Evolutionary conservation across 2,888 invertebrate genomes (phyloP).

Genomic region (Helleia helle): DNA sequence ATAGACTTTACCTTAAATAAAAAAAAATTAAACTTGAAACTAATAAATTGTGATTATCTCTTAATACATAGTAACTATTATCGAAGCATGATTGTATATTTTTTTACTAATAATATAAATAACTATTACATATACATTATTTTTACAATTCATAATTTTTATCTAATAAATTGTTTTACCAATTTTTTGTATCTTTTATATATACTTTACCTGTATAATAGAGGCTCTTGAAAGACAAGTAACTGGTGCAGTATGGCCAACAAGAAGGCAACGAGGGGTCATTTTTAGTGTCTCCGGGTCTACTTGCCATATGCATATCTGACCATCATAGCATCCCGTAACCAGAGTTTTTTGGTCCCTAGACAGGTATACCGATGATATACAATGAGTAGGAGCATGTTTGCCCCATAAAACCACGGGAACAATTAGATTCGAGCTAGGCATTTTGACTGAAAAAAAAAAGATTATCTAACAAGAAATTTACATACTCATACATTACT

Average conservation of each 20-base stretch:
- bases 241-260: constrained; percentile 97
- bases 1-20: constrained; percentile 49
- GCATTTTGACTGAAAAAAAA: constrained; percentile 63
- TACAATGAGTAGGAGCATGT: constrained; percentile 96
- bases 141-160: too few species aligned
- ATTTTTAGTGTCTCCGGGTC: constrained; percentile 89
- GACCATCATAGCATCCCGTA: constrained; percentile 98
- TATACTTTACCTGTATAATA: constrained; percentile 65
- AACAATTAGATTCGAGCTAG: constrained; percentile 92
- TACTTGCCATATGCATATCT: constrained; percentile 93
- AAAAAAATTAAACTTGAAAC: too few species aligned
- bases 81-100: too few species aligned
- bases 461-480: neutral
- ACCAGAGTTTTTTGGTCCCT: constrained; percentile 93
- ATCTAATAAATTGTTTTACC: too few species aligned
- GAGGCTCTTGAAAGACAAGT: constrained; percentile 91
- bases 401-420: constrained; percentile 99
- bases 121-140: too few species aligned
- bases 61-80: too few species aligned
- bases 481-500: too few species aligned
- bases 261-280: constrained; percentile 91
- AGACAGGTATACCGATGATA: constrained; percentile 93
- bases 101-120: too few species aligned
- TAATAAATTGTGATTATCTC: too few species aligned
- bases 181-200: too few species aligned